Base-by-base conservation (phyloP, 2,797 vertebrate genomes). In the Phrynocephalus guinanensis region DNA sequence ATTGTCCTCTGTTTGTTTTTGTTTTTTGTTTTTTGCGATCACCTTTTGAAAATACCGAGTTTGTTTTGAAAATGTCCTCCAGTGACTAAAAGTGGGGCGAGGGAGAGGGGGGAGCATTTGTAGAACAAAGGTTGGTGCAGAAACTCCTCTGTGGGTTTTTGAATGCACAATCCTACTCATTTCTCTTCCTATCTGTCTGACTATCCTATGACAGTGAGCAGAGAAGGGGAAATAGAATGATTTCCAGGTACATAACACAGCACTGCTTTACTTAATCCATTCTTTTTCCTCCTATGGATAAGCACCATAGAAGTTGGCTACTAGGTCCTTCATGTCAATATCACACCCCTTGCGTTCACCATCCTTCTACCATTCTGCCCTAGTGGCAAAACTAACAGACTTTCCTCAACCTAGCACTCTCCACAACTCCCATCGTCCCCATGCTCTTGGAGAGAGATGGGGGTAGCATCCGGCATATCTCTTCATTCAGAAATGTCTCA, bases 51-150 rank as follows among this genome's bases (percentile, higher is more conserved):
- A 97, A 98, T 97, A 97, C 75, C 97, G 96, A 96, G 95, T 94
- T 87, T 97, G 97, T 96, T 97, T 96, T 96, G 94, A 93, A 96
- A 96, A 96, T 96, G 96, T 96, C 95, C 96, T 93, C 92, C 96
- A 97, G 95, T 97, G 97, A 97, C 96, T 96, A 96, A 97, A 88
- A 88, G 33, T 63, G 71, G 44, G 38, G 38, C 52, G 20, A 97
- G 94, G 95, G 30, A 63, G 71, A 52, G 50, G 50, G 97, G 94
- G 95, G 96, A 94, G 90, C 96, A 96, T 96, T 97, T 95, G 94
- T 95, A 95, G 97, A 95, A 94, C 87, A 52, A 83, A 92, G 91
- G 86, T 68, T 26, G 66, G 38, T 56, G 20, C 82, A 66, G 22
- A 3, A 24, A 56, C 93, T 93, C 38, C 63, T 3, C 3, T 33